phyloP scores from a whole-genome alignment of 2,888 invertebrate genomes.

The Neoscelio sp. region DNA sequence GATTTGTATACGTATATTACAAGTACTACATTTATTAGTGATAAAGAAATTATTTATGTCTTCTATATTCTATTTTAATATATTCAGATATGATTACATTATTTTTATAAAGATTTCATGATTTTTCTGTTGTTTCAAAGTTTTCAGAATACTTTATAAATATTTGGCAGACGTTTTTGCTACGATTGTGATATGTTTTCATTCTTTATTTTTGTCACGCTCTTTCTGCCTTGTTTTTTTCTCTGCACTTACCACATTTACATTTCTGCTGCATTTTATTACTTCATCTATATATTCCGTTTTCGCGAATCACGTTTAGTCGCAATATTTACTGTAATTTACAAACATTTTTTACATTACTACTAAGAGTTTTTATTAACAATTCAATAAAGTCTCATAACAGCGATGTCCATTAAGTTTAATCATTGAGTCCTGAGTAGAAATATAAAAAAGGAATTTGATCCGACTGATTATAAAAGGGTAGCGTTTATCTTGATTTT shows the following conservation, averaged over 20 bases:
- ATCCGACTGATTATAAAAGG: too few species aligned
- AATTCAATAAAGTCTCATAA: neutral
- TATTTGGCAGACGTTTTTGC: conserved; percentile 35
- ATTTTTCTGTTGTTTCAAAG: too few species aligned
- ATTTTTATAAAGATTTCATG: too few species aligned
- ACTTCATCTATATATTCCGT: conserved; percentile 13
- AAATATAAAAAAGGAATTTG: too few species aligned
- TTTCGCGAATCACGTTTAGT: conserved; percentile 14
- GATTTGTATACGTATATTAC: neutral
- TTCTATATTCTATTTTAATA: neutral
- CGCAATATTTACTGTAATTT: conserved; percentile 17
- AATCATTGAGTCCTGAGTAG: too few species aligned
- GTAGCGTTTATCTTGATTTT: too few species aligned
- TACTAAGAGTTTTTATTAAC: neutral
- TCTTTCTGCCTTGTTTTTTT: conserved; percentile 30
- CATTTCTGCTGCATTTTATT: conserved; percentile 34
- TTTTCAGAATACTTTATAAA: conserved; percentile 29
- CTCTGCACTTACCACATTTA: conserved; percentile 39
- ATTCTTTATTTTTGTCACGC: conserved; percentile 36
- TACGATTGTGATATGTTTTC: conserved; percentile 32
- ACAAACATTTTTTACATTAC: neutral
- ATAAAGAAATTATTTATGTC: neutral
- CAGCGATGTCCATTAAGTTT: too few species aligned
- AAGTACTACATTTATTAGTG: neutral
- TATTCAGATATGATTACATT: neutral